phyloP scores from a whole-genome alignment of 2,888 invertebrate genomes.

The Chaetoderma sp. region DNA sequence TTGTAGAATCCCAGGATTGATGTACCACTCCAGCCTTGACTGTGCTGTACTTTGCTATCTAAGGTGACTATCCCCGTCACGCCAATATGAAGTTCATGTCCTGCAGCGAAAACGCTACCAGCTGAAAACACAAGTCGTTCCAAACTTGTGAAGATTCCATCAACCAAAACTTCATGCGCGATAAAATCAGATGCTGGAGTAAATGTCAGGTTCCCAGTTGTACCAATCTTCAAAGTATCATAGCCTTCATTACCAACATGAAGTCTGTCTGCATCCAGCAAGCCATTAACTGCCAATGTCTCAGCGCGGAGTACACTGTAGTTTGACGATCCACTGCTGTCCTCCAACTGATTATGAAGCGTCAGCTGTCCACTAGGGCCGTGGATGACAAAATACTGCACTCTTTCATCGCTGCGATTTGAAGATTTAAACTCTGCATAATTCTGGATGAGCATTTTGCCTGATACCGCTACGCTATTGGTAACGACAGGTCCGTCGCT shows the following conservation, averaged over 20 bases:
- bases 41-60: slow-evolving; percentile 34
- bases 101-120: slow-evolving; percentile 23
- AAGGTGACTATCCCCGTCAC: slow-evolving; percentile 38
- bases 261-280: slow-evolving; percentile 30
- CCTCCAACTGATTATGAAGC: slow-evolving; percentile 26
- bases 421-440: slow-evolving; percentile 37
- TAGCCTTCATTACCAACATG: slow-evolving; percentile 30
- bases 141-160: slow-evolving; percentile 38
- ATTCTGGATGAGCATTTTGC: slow-evolving; percentile 39
- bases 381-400: slow-evolving; percentile 33
- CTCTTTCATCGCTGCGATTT: slow-evolving; percentile 28
- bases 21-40: slow-evolving; percentile 32
- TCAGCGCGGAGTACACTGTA: slow-evolving; percentile 35
- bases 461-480: slow-evolving; percentile 35
- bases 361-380: slow-evolving; percentile 33
- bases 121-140: slow-evolving; percentile 38
- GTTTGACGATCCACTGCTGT: too few relatives aligned
- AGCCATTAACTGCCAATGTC: slow-evolving; percentile 36
- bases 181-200: slow-evolving; percentile 32
- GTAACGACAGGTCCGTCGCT: slow-evolving; percentile 36
- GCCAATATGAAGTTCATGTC: slow-evolving; percentile 32
- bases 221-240: slow-evolving; percentile 34
- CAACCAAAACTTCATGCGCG: slow-evolving; percentile 32
- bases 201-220: slow-evolving; percentile 39
- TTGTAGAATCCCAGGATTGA: slow-evolving; percentile 37